Percentiles rank a stretch among this genome's conserved stretches.
Evolutionary conservation across 2,113 vertebrate species (phyloP).

Genomic region (Piprites chloris): DNA sequence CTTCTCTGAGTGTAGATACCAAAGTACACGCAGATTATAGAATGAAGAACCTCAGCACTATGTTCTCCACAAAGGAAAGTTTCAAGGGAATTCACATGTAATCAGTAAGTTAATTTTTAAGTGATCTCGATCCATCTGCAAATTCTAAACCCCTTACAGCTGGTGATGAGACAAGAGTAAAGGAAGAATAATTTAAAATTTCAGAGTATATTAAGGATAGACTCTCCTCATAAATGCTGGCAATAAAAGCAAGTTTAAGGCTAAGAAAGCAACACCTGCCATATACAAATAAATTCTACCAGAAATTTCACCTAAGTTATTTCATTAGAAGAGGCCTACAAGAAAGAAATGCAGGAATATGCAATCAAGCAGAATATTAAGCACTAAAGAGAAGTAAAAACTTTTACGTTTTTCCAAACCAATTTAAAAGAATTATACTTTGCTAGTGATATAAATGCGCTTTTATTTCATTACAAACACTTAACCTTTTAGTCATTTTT

Average conservation of each 20-base stretch:
- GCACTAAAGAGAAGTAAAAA: constrained; percentile 13
- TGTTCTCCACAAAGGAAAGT: neutral
- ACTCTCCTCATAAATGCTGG: neutral
- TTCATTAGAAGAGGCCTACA: neutral
- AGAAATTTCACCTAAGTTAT: neutral
- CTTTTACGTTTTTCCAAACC: constrained; percentile 36
- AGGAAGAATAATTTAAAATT: neutral
- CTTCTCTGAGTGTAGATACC: neutral
- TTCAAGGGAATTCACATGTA: neutral
- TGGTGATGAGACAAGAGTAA: neutral
- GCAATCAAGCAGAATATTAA: constrained; percentile 38
- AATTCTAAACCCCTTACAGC: constrained; percentile 1
- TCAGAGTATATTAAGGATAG: neutral
- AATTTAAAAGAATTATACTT: constrained; percentile 31
- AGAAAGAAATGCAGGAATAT: constrained; percentile 48
- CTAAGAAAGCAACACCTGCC: neutral
- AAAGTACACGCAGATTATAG: neutral
- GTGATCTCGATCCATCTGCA: neutral
- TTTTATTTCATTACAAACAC: neutral
- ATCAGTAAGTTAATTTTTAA: neutral
- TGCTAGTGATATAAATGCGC: neutral
- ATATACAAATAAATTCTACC: constrained; percentile 33
- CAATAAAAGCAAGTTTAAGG: neutral
- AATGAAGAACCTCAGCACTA: neutral
- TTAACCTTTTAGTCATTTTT: neutral